Evolutionary conservation across 2,888 invertebrate species (phyloP), one percentile per base, ranked within the genome.

Genomic region (Rhagonycha lutea): DNA sequence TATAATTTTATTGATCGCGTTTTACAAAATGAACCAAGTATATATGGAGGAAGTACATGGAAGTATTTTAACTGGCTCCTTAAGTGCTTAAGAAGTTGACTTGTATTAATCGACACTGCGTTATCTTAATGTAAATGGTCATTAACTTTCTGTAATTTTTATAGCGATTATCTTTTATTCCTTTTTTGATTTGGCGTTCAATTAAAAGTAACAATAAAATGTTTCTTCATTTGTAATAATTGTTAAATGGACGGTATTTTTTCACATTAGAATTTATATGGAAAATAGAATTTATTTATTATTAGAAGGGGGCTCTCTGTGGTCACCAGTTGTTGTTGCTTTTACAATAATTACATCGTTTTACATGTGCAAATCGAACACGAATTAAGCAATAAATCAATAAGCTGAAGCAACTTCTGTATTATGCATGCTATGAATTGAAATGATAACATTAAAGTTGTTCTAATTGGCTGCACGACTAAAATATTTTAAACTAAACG

Each of bases 381-480:
- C 11, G 32, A 68, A 18, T 73, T 73, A 60, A 62, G 63, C 73
- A 65, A 73, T 73, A 73, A 73, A 73, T 73, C 73, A 73, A 73
- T 73, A 69, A 47, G 63, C n/a, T 63, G 60, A 60, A 69, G 32
- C 14, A 73, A 73, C 69, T 69, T 60, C 69, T 47, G 69, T 69
- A 73, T 73, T 73, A 73, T 69, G 63, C 73, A 73, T 73, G 73
- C 73, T 26, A 69, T 69, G 73, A 73, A 73, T 73, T 73, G 47
- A 69, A 73, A 73, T 65, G 62, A 73, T 62, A 47, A 65, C 69
- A 73, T 73, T 73, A 69, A 29, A 69, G 47, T 72, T 47, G n/a
- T 68, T 69, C 69, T 73, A 73, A 73, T 24, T 65, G 69, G 61
- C 24, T 62, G 14, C 73, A 60, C 60, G 73, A 73, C 69, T 69